Conservation (phyloP, 2,797 vertebrate species). For the Acanthornis magna region DNA sequence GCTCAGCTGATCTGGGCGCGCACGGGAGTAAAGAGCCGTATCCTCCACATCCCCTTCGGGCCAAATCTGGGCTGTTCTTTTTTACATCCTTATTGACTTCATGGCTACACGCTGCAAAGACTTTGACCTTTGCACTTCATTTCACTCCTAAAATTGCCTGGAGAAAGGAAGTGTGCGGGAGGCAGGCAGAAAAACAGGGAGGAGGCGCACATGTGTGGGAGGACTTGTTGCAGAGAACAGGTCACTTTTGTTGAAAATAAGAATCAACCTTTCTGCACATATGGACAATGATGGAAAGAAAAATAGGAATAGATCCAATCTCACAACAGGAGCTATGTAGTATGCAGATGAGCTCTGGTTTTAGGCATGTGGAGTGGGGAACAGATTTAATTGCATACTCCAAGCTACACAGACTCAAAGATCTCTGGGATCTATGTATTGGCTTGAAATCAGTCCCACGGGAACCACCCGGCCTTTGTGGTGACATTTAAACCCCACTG, state of each 20-base stretch:
- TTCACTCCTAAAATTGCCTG: slow-evolving; percentile 32
- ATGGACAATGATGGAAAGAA: background rate
- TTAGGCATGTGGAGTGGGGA: background rate
- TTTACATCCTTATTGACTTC: background rate
- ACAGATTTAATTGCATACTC: background rate
- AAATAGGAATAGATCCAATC: background rate
- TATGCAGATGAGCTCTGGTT: background rate
- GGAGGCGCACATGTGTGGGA: background rate
- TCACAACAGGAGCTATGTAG: background rate
- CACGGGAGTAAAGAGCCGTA: background rate
- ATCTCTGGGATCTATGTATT: background rate
- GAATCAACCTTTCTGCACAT: background rate
- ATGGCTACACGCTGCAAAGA: background rate
- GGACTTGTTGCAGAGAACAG: background rate
- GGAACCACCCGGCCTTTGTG: background rate
- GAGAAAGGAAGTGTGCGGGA: slow-evolving; percentile 59
- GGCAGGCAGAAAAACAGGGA: slow-evolving; percentile 29
- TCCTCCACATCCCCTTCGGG: background rate
- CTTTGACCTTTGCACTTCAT: slow-evolving; percentile 42
- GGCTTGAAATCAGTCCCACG: background rate
- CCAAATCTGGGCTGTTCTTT: background rate
- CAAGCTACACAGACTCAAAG: background rate
- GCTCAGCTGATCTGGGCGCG: background rate
- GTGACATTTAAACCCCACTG: slow-evolving; percentile 46
- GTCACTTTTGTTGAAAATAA: background rate